Evolutionary conservation across 2,797 vertebrate genomes (phyloP).

Genomic region (Taeniopygia guttata): DNA sequence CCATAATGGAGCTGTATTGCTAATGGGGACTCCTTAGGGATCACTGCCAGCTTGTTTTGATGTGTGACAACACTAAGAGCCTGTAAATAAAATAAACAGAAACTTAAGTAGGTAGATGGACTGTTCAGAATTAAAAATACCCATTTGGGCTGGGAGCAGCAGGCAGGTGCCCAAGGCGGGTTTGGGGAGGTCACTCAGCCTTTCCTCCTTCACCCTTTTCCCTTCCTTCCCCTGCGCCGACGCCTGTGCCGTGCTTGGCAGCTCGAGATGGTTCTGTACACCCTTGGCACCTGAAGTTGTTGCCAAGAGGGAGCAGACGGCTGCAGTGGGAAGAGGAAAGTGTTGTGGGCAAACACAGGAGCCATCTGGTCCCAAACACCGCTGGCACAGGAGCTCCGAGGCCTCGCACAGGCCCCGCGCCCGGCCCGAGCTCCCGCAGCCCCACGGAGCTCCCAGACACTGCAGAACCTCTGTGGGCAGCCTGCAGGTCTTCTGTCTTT

Average conservation of each 20-base stretch:
- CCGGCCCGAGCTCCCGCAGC: not conserved
- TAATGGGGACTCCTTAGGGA: constrained; percentile 3
- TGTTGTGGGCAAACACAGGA: constrained; percentile 14
- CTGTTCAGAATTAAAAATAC: not conserved
- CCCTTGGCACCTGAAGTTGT: not conserved
- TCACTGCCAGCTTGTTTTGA: constrained; percentile 32
- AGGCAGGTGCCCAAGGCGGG: rapidly evolving
- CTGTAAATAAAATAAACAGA: constrained; percentile 35
- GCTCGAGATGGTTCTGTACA: not conserved
- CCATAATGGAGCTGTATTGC: not conserved
- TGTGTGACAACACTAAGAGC: not conserved
- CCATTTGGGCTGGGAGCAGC: not conserved
- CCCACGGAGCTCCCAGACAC: not conserved
- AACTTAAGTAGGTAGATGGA: not conserved
- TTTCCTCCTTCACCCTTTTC: not conserved
- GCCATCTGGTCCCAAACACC: not conserved
- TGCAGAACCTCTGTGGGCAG: not conserved
- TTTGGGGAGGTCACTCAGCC: not conserved
- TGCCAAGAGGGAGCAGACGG: constrained; percentile 2
- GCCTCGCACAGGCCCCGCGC: not conserved
- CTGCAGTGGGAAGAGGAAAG: constrained; percentile 32
- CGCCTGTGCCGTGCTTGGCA: not conserved
- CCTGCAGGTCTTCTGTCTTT: not conserved
- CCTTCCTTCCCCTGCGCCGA: not conserved
- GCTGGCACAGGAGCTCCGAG: not conserved